A percentile compares a stretch with the other conserved stretches of the same genome.
Evolutionary conservation across 2,113 vertebrate genomes (phyloP).

Genomic region (Oreamnos americanus): DNA sequence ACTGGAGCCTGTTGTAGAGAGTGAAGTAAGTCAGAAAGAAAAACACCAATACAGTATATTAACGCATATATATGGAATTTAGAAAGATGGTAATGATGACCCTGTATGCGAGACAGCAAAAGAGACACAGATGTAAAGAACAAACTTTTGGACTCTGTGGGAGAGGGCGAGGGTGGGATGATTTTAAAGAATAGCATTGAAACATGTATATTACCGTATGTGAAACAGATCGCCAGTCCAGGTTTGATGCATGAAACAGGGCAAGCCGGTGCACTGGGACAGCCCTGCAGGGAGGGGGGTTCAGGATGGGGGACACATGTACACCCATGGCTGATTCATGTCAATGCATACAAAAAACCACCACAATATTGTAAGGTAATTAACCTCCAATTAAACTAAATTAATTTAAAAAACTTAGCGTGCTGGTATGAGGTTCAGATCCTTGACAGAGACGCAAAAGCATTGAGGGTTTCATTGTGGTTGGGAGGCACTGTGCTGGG

Average conservation of each 20-base stretch:
- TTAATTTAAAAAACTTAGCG: too few species aligned
- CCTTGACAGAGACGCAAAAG: neutral
- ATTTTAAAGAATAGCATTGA: neutral
- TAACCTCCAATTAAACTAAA: neutral
- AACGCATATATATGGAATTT: neutral
- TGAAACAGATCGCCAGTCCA: neutral
- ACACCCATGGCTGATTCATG: neutral
- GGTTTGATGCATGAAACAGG: neutral
- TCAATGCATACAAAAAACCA: neutral
- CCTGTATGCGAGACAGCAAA: accelerated
- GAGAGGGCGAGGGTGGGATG: neutral
- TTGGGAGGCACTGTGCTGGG: neutral
- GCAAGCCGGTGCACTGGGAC: neutral
- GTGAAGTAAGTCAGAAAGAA: neutral
- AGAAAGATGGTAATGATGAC: accelerated
- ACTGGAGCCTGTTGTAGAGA: neutral
- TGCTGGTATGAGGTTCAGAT: neutral
- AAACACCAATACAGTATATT: neutral
- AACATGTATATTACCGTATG: neutral
- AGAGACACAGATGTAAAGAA: neutral
- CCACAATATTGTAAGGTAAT: neutral
- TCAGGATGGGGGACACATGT: neutral
- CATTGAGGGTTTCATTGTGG: neutral
- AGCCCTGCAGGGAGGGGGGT: accelerated
- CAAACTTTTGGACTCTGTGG: neutral